phyloP scores from a whole-genome alignment of 2,888 invertebrate species.

The Protodeltote pygarga region DNA sequence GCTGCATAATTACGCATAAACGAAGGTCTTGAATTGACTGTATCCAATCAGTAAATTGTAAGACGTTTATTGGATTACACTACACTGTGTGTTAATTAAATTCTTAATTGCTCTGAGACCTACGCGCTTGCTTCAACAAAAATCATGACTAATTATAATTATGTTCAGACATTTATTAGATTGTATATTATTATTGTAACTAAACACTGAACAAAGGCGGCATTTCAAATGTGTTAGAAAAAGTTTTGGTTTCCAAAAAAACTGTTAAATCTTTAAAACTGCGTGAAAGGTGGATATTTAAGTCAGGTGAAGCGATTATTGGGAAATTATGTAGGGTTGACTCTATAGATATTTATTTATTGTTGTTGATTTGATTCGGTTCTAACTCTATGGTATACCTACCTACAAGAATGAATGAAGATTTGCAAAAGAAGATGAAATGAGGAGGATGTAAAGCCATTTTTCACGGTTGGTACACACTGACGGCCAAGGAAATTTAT shows the following conservation, averaged over 20 bases:
- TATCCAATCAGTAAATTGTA: conserved; percentile 57
- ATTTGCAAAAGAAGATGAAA: conserved; percentile 13
- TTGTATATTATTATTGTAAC: conserved; percentile 31
- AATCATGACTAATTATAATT: conserved; percentile 41
- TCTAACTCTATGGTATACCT: not conserved
- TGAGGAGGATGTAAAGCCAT: conserved; percentile 1
- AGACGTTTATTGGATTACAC: conserved; percentile 49
- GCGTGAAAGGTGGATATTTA: conserved; percentile 25
- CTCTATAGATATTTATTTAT: conserved; percentile 20
- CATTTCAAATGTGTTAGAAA: conserved; percentile 28
- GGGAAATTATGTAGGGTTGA: conserved; percentile 8
- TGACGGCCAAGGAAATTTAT: conserved; percentile 28
- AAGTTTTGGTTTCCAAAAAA: conserved; percentile 29
- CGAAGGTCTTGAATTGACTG: conserved; percentile 53
- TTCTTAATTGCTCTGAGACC: conserved; percentile 53
- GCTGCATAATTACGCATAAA: conserved; percentile 45
- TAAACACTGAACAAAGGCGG: conserved; percentile 35
- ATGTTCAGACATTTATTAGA: conserved; percentile 44
- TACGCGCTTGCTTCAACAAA: conserved; percentile 36
- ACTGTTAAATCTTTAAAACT: conserved; percentile 24
- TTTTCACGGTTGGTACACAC: conserved; percentile 15
- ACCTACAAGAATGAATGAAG: not conserved
- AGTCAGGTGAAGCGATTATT: conserved; percentile 6
- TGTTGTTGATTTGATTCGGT: conserved; percentile 7
- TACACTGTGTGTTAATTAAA: conserved; percentile 44